Evolutionary conservation across 2,113 vertebrate genomes (phyloP).

Genomic region (Beaufortia kweichowensis): DNA sequence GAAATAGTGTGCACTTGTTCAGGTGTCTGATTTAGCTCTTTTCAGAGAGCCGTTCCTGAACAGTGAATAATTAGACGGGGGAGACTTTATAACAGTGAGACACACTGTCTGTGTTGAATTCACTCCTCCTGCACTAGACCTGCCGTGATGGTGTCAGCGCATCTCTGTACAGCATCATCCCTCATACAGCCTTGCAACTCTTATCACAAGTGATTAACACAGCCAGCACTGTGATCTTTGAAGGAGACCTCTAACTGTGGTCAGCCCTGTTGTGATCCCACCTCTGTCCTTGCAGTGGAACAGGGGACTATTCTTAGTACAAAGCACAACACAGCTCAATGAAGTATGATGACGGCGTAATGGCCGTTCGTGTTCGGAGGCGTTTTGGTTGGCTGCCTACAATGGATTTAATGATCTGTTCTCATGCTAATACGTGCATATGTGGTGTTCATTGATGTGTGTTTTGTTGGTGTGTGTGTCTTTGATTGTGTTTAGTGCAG

Average conservation of each 20-base stretch:
- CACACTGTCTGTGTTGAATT: constrained; percentile 35
- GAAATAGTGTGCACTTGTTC: constrained; percentile 34
- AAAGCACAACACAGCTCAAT: constrained; percentile 61
- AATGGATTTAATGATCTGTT: constrained; percentile 14
- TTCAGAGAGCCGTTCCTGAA: constrained; percentile 37
- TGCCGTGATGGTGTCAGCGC: neutral
- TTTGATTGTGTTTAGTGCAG: neutral
- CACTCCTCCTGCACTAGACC: neutral
- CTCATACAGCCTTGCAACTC: neutral
- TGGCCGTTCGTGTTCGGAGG: constrained; percentile 26
- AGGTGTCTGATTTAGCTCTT: constrained; percentile 21
- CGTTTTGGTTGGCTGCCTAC: constrained; percentile 26
- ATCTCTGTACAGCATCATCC: neutral
- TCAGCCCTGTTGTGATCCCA: constrained; percentile 10
- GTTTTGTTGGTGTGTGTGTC: constrained; percentile 40
- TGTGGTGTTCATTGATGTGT: constrained; percentile 34
- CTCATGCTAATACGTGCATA: constrained; percentile 2
- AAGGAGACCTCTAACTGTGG: constrained; percentile 1
- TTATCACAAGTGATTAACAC: constrained; percentile 33
- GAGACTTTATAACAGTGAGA: constrained; percentile 17
- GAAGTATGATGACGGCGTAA: constrained; percentile 63
- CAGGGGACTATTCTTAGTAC: constrained; percentile 63
- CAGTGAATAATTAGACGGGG: constrained; percentile 22
- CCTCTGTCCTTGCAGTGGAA: constrained; percentile 37
- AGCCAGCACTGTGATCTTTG: constrained; percentile 4